Conservation (phyloP, 1,140 invertebrate species). For the Ooceraea biroi region DNA sequence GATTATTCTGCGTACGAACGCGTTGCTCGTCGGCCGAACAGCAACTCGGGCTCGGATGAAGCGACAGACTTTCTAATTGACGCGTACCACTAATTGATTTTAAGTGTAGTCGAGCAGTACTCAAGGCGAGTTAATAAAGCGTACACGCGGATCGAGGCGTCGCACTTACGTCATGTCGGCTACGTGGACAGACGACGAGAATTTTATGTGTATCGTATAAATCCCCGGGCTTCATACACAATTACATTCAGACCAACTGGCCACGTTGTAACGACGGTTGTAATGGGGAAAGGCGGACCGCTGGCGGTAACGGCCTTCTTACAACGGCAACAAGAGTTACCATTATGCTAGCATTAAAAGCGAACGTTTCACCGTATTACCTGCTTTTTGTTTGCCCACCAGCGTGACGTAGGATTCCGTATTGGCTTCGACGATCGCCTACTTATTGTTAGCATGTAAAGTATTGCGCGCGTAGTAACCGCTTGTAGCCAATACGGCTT, state of each 20-base stretch:
- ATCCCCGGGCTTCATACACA: conserved; percentile 51
- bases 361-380: conserved; percentile 50
- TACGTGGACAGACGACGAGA: conserved; percentile 42
- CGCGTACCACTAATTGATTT: conserved; percentile 78
- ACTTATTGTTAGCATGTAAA: conserved; percentile 61
- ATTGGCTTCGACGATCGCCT: conserved; percentile 60
- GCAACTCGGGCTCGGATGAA: conserved; percentile 49
- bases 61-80: conserved; percentile 77
- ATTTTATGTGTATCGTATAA: conserved; percentile 59
- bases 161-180: conserved; percentile 63
- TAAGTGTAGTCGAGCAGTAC: conserved; percentile 75
- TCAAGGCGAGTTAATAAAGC: conserved; percentile 70
- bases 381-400: conserved; percentile 60
- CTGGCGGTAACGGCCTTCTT: conserved; percentile 45
- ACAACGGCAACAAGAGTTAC: conserved; percentile 47
- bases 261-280: conserved; percentile 23
- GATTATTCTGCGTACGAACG: conserved; percentile 53
- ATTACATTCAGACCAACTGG: conserved; percentile 50
- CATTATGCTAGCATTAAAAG: conserved; percentile 49
- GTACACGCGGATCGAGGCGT: conserved; percentile 45
- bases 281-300: not conserved
- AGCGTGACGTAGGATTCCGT: conserved; percentile 59
- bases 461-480: conserved; percentile 31
- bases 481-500: conserved; percentile 35
- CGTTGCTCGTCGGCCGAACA: conserved; percentile 15